A percentile compares a stretch with the other conserved stretches of the same genome.
These are phyloP conservation scores for Amblyteles armatorius DNA, from an alignment of 2,888 invertebrate genomes.

Conservation along the genomic window DNA sequence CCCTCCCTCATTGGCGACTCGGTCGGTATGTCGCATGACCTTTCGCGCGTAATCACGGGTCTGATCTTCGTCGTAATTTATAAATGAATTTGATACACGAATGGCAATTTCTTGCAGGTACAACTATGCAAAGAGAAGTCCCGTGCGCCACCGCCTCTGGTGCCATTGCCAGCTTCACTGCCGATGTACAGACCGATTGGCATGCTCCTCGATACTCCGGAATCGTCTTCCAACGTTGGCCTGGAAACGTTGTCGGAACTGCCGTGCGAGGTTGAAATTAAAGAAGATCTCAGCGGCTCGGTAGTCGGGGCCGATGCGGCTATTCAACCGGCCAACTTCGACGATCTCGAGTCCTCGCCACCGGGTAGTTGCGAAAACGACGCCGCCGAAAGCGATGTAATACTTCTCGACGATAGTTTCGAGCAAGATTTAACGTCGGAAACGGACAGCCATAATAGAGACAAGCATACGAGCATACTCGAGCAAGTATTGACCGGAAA, in stretches of 20 bases:
- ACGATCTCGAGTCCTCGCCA: conserved; percentile 22
- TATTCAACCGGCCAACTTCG: neutral
- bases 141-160: conserved; percentile 79
- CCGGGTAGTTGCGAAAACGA: conserved; percentile 17
- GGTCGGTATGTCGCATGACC: neutral
- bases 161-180: conserved; percentile 76
- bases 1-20: neutral
- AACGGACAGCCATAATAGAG: conserved; percentile 62
- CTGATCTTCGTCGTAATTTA: neutral
- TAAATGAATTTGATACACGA: neutral
- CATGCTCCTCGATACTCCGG: conserved; percentile 57
- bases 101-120: conserved; percentile 64
- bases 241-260: conserved; percentile 76
- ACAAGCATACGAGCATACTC: conserved; percentile 78
- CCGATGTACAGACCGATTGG: conserved; percentile 67
- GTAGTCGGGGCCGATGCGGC: conserved; percentile 25
- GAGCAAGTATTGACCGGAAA: conserved; percentile 79
- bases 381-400: conserved; percentile 47
- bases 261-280: conserved; percentile 80
- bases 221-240: conserved; percentile 51
- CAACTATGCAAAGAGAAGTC: conserved; percentile 79
- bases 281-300: conserved; percentile 73
- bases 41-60: neutral
- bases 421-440: conserved; percentile 46
- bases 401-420: conserved; percentile 53